A percentile compares a stretch with the other conserved stretches of the same genome.
Evolutionary conservation across 30 jellyfish, hydroid and myxozoan genomes (phyloP).

Genomic region (Morbakka virulenta): DNA sequence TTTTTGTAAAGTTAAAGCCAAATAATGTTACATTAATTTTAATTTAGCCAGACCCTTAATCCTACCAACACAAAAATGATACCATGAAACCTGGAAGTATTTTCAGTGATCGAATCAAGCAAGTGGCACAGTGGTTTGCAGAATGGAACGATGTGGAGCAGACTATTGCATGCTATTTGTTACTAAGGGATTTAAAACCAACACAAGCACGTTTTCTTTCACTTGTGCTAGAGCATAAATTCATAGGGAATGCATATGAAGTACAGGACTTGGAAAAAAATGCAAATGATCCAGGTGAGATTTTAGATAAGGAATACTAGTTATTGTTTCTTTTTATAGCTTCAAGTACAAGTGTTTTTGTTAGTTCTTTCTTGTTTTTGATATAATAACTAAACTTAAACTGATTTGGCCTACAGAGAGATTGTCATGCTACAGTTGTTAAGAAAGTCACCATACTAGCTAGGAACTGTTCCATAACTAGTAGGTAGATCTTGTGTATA

Average conservation of each 20-base stretch:
- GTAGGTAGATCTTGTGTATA: no score
- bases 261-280: slow-evolving; percentile 82
- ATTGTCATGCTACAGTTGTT: no score
- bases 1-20: no score
- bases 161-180: slow-evolving; percentile 92
- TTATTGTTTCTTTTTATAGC: not conserved
- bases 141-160: slow-evolving; percentile 98
- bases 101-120: slow-evolving; percentile 94
- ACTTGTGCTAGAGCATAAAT: slow-evolving; percentile 91
- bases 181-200: slow-evolving; percentile 87
- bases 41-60: no score
- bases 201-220: slow-evolving; percentile 98
- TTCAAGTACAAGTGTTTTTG: not conserved
- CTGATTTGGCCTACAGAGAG: no score
- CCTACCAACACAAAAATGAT: no score
- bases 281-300: slow-evolving; percentile 93
- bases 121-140: slow-evolving; percentile 95
- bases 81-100: slow-evolving; percentile 97
- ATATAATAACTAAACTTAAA: not conserved
- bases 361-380: not conserved
- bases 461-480: no score
- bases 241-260: slow-evolving; percentile 91
- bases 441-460: no score
- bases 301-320: not conserved
- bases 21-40: no score